Base-by-base conservation (phyloP, 2,113 vertebrate genomes). In the Cyanoliseus patagonus region DNA sequence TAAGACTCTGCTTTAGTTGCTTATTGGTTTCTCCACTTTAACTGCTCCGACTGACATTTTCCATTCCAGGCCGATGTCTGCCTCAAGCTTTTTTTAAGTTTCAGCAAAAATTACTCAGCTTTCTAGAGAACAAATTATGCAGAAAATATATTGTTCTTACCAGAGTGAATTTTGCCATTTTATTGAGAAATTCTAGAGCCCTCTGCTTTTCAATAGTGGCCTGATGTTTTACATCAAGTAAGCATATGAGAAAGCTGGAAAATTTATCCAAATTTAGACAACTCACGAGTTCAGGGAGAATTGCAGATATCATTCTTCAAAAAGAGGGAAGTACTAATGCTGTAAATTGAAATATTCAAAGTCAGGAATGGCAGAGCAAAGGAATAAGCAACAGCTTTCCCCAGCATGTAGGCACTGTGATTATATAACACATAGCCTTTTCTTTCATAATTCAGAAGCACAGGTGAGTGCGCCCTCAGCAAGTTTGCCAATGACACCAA, bases 41-140 rank as follows among this genome's bases (percentile, higher is more conserved):
- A 89, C 82, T 90, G 76, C 55, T 86, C 55, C 64, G 25, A 51
- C n/a, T 90, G 92, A 77, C 86, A 73, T 83, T 86, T 89, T n/a
- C 86, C 59, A 77, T 86, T 86, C 66, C 82, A 87, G 63, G 67
- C 11, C 78, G 51, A 72, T 55, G 51, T 70, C 66, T 78, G 55
- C 92, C 92, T 91, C 64, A 13, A 88, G 83, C 64, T 78, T 76
- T 75, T 64, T 44, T 74, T 39, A 74, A 67, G 44, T 86, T 82
- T 84, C 91, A 84, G 68, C 10, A 88, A 69, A 91, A 95, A 82
- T 19, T 3, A 81, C n/a, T 77, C 66, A 6, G 25, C 28, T 66
- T 62, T 81, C 51, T 6, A 33, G 59, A 86, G 49, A 80, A 57
- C 8, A 84, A 64, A 78, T 74, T 42, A 33, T n/a, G 27, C 20